These are phyloP conservation scores for Lytechinus pictus DNA, from an alignment of 35 echinoderm and acorn worm genomes.

Conservation along the genomic window DNA sequence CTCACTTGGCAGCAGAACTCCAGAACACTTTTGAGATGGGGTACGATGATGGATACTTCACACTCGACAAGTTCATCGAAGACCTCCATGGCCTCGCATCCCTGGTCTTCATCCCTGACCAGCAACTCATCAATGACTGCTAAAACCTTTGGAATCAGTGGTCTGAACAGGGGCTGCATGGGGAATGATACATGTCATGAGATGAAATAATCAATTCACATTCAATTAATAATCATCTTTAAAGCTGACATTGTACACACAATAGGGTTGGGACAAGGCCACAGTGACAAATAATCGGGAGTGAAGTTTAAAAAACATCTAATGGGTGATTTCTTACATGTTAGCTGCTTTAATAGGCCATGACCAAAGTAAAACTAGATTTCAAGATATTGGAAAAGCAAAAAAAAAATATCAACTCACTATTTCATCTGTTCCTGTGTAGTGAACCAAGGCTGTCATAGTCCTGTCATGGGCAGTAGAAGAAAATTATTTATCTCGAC, in stretches of 20 bases:
- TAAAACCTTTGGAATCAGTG: conserved; percentile 83
- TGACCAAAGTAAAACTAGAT: too few species aligned
- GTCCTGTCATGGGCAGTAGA: conserved; percentile 54
- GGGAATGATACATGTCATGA: background rate
- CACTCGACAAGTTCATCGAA: conserved; percentile 94
- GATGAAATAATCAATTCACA: background rate
- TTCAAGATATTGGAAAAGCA: background rate
- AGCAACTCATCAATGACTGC: conserved; percentile 66
- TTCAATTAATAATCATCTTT: background rate
- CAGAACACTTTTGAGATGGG: conserved; percentile 83
- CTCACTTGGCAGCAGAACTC: conserved; percentile 87
- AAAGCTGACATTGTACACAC: background rate
- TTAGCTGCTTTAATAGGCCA: too few species aligned
- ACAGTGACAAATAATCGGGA: too few species aligned
- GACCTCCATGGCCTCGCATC: conserved; percentile 92
- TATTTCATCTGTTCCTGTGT: conserved; percentile 91
- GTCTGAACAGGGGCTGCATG: conserved; percentile 72
- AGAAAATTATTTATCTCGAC: background rate
- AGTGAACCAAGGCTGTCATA: conserved; percentile 85
- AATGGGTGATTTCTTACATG: too few species aligned
- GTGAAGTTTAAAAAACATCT: too few species aligned
- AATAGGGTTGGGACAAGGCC: too few species aligned
- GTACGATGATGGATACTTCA: conserved; percentile 91
- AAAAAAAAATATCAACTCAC: conserved; percentile 54
- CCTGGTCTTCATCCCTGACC: conserved; percentile 82